A percentile compares a stretch with the other conserved stretches of the same genome.
Evolutionary conservation across 2,888 invertebrate genomes (phyloP).

Genomic region (Chrysolina americana): DNA sequence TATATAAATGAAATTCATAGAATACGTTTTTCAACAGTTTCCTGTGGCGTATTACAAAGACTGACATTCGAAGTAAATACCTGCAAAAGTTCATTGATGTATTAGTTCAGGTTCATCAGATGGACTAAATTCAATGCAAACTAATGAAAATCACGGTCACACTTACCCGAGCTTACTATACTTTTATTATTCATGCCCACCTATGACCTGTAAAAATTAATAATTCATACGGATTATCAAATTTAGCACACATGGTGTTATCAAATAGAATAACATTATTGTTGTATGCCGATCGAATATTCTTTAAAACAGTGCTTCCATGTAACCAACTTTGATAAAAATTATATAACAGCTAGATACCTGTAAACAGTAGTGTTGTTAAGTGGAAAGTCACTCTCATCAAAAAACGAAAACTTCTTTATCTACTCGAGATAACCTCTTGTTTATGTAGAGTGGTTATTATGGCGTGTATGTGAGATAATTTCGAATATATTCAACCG

Average conservation of each 20-base stretch:
- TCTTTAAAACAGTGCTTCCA: background rate
- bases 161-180: too few relatives aligned
- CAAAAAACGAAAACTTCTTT: conserved; percentile 1
- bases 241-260: background rate
- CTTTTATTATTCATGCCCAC: background rate
- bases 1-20: too few relatives aligned
- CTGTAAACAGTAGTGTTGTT: background rate
- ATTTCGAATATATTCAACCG: conserved; percentile 9
- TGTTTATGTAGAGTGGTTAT: background rate
- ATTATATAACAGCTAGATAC: conserved; percentile 2
- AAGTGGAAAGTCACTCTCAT: conserved; percentile 11
- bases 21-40: too few relatives aligned
- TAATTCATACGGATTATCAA: background rate
- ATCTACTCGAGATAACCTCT: conserved; percentile 13
- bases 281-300: too few relatives aligned
- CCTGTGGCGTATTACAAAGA: too few relatives aligned
- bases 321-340: background rate
- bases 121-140: too few relatives aligned
- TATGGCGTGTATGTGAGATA: background rate
- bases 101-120: too few relatives aligned
- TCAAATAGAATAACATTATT: background rate
- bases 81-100: too few relatives aligned
- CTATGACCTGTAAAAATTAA: background rate
- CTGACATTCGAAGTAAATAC: too few relatives aligned
- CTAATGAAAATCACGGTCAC: too few relatives aligned